A percentile compares a stretch with the other conserved stretches of the same genome.
Evolutionary conservation across 2,797 vertebrate species (phyloP).

Genomic region (Philypnodon macrostomus): DNA sequence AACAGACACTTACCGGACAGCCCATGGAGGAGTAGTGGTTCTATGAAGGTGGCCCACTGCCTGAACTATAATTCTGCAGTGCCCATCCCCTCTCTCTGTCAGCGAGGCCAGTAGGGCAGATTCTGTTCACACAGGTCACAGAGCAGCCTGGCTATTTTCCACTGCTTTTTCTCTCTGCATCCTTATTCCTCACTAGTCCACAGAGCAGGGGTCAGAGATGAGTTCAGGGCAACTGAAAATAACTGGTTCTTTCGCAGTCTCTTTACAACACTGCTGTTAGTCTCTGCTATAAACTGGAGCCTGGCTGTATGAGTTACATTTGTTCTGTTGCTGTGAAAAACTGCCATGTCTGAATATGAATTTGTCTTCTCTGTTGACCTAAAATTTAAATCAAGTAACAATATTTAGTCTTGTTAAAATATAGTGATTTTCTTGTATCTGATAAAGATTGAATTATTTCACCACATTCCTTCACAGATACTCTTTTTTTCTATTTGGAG

Average conservation of each 20-base stretch:
- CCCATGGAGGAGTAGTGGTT: constrained; percentile 27
- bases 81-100: constrained; percentile 27
- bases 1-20: constrained; percentile 14
- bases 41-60: constrained; percentile 49
- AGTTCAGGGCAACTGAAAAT: constrained; percentile 46
- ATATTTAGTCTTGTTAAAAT: no score
- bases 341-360: no score
- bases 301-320: neutral
- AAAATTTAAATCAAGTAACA: no score
- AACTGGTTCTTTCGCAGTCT: constrained; percentile 16
- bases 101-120: constrained; percentile 19
- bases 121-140: constrained; percentile 50
- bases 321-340: neutral
- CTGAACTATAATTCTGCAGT: constrained; percentile 44
- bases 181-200: constrained; percentile 13
- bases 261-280: constrained; percentile 6
- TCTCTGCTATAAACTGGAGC: constrained; percentile 7
- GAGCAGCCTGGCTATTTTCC: constrained; percentile 50
- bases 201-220: constrained; percentile 43
- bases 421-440: no score
- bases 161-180: constrained; percentile 33
- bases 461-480: constrained; percentile 9
- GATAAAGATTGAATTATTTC: constrained; percentile 35
- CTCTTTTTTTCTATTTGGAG: constrained; percentile 42
- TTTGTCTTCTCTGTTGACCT: no score